These are phyloP conservation scores for Discoglossus pictus DNA, from an alignment of 2,797 vertebrate species.

Conservation along the genomic window DNA sequence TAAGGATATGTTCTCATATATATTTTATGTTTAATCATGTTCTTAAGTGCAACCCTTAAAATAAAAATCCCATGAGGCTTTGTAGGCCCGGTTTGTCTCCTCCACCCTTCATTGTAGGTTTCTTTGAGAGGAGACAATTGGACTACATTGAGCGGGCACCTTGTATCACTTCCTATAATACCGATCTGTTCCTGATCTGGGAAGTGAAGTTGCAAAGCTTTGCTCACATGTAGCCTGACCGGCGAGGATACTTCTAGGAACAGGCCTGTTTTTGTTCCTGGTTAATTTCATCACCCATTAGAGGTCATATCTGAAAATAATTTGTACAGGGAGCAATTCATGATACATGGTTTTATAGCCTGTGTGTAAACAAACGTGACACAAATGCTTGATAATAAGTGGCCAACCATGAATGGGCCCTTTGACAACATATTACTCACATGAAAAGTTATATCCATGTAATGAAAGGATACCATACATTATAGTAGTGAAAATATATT, in stretches of 20 bases:
- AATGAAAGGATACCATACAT: conserved; percentile 21
- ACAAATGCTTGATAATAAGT: conserved; percentile 17
- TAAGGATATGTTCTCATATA: no score
- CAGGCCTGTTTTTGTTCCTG: background rate
- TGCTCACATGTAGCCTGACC: background rate
- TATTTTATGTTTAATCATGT: no score
- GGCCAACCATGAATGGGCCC: background rate
- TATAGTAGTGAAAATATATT: background rate
- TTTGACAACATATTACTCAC: conserved; percentile 10
- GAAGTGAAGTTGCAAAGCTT: no score
- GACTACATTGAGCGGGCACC: no score
- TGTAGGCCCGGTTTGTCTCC: no score
- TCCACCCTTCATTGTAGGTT: no score
- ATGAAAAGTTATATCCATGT: background rate
- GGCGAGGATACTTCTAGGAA: background rate
- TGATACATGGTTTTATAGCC: conserved; percentile 11
- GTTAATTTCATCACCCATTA: conserved; percentile 8
- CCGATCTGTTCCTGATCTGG: no score
- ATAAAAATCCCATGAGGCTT: no score
- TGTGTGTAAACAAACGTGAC: conserved; percentile 20
- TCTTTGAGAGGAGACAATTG: no score
- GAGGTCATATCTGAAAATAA: conserved; percentile 16
- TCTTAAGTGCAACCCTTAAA: no score
- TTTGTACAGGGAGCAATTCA: conserved; percentile 22
- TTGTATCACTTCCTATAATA: no score